These are phyloP conservation scores for Acholoe squamosa DNA, from an alignment of 2,888 invertebrate species.

Conservation along the genomic window DNA sequence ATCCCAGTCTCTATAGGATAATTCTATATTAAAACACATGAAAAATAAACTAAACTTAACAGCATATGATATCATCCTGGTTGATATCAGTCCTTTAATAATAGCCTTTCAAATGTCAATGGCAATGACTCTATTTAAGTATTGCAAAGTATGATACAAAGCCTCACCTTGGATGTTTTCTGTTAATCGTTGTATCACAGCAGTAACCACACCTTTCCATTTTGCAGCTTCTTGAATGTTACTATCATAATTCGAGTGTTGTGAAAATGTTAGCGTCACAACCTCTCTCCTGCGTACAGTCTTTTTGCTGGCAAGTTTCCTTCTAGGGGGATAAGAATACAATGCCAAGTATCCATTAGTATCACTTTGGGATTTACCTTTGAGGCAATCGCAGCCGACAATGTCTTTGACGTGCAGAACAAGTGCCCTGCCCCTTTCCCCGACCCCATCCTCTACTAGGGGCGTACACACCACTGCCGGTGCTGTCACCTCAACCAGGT, in stretches of 20 bases:
- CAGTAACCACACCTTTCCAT: constrained; percentile 71
- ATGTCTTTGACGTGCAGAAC: constrained; percentile 72
- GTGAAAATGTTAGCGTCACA: constrained; percentile 74
- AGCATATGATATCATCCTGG: too few species aligned
- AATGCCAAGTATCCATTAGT: constrained; percentile 75
- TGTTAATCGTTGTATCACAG: constrained; percentile 19
- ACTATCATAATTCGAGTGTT: constrained; percentile 73
- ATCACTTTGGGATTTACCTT: constrained; percentile 70
- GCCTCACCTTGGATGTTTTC: constrained; percentile 49
- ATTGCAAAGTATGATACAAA: not conserved
- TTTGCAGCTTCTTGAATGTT: constrained; percentile 73
- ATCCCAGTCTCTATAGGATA: too few species aligned
- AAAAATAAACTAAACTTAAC: too few species aligned
- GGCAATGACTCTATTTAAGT: too few species aligned
- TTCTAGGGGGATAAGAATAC: constrained; percentile 78
- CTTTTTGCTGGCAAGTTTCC: constrained; percentile 76
- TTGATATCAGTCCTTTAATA: too few species aligned
- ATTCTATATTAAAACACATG: too few species aligned
- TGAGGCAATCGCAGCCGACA: constrained; percentile 78
- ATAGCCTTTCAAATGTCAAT: too few species aligned
- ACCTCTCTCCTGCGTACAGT: constrained; percentile 73
- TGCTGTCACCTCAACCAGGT: constrained; percentile 39
- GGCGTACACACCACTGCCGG: constrained; percentile 55
- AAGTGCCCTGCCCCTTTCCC: not conserved
- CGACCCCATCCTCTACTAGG: constrained; percentile 24